Conservation (phyloP, 2,113 vertebrate species). For the Chloebia gouldiae region DNA sequence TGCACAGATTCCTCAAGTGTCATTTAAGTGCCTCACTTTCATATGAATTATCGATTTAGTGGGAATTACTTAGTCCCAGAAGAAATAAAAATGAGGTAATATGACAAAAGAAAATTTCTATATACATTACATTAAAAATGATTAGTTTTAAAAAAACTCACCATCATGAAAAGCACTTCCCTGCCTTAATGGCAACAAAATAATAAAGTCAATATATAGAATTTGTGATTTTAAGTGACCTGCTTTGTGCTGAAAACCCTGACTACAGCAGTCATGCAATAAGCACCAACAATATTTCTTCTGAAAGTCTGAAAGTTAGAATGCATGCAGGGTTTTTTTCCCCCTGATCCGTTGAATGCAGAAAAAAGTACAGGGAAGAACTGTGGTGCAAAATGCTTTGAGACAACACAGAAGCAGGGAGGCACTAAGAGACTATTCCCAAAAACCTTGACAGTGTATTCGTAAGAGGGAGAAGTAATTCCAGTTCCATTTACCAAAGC, state of each 20-base stretch:
- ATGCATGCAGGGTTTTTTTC: accelerated
- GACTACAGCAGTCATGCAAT: not conserved
- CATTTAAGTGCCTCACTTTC: not conserved
- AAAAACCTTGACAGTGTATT: not conserved
- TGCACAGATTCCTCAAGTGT: not conserved
- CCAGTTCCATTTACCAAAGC: not conserved
- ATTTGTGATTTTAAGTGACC: not conserved
- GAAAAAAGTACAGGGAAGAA: not conserved
- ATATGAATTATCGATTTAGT: not conserved
- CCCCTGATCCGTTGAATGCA: not conserved
- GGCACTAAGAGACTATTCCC: not conserved
- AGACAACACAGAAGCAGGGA: not conserved
- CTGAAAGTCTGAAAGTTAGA: not conserved
- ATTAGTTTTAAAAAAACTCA: not conserved
- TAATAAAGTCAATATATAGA: not conserved
- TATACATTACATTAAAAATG: not conserved
- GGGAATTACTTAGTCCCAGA: not conserved
- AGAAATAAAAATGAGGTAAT: not conserved
- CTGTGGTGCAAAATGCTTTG: not conserved
- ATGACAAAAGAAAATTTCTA: not conserved
- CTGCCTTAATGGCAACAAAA: not conserved
- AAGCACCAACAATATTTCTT: not conserved
- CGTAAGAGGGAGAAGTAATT: not conserved
- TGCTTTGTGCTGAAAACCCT: not conserved
- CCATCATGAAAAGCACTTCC: not conserved